phyloP scores from a whole-genome alignment of 2,888 invertebrate species.

The Agonopterix subpropinquella region DNA sequence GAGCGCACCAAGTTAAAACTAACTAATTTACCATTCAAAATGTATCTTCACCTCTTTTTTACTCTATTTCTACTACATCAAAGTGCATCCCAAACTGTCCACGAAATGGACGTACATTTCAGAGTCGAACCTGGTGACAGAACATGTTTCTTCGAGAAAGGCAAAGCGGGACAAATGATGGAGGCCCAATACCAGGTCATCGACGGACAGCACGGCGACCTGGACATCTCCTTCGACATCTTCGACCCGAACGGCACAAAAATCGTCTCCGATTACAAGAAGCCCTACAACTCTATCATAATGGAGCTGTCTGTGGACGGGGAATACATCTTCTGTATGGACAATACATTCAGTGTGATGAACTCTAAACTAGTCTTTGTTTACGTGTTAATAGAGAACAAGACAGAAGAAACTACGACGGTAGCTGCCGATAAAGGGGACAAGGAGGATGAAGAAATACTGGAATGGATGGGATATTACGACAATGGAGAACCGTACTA shows the following conservation, averaged over 20 bases:
- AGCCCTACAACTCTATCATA: slow-evolving; percentile 80
- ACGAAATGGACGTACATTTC: slow-evolving; percentile 51
- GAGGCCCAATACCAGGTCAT: slow-evolving; percentile 75
- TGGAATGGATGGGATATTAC: slow-evolving; percentile 49
- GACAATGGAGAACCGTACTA: slow-evolving; percentile 40
- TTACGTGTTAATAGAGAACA: slow-evolving; percentile 81
- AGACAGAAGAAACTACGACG: slow-evolving; percentile 40
- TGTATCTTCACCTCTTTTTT: slow-evolving; percentile 14
- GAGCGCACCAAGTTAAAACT: background rate
- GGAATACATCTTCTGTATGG: slow-evolving; percentile 90
- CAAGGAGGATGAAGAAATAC: slow-evolving; percentile 43
- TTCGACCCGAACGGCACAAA: slow-evolving; percentile 78
- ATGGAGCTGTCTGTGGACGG: slow-evolving; percentile 77
- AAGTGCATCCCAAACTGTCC: slow-evolving; percentile 28
- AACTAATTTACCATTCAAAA: slow-evolving; percentile 6
- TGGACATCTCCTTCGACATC: slow-evolving; percentile 87
- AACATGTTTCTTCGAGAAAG: slow-evolving; percentile 55
- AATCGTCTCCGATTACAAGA: slow-evolving; percentile 80
- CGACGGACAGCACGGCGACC: slow-evolving; percentile 88
- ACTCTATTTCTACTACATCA: slow-evolving; percentile 15
- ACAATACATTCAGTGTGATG: slow-evolving; percentile 88
- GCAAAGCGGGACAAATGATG: slow-evolving; percentile 47
- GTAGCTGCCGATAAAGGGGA: slow-evolving; percentile 23
- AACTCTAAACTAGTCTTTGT: slow-evolving; percentile 89
- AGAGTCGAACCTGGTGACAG: slow-evolving; percentile 51